Evolutionary conservation across 1,140 invertebrate genomes (phyloP).

Genomic region (Capitella teleta): DNA sequence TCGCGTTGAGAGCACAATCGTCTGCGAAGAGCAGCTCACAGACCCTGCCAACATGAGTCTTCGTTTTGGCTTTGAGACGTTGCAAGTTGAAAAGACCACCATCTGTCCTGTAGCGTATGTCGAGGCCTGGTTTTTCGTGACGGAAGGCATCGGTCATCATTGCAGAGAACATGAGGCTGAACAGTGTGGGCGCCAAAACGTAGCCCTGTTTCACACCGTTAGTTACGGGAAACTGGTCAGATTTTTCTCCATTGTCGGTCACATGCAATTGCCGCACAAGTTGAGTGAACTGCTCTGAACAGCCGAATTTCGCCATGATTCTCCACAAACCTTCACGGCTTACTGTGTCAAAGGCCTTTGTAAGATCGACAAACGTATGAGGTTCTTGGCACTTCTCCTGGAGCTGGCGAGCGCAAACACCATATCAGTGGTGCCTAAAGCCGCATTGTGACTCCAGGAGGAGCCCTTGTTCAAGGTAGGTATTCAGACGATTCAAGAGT

Average conservation of each 20-base stretch:
- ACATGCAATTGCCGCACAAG: conserved; percentile 6
- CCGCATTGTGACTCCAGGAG: no score
- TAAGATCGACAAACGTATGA: conserved; percentile 16
- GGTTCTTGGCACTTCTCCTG: no score
- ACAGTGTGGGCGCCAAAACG: conserved; percentile 12
- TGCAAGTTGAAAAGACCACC: conserved; percentile 13
- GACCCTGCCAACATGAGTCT: conserved; percentile 3
- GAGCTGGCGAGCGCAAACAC: no score
- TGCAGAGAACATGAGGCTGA: conserved; percentile 10
- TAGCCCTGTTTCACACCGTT: conserved; percentile 16
- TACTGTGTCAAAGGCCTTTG: conserved; percentile 20
- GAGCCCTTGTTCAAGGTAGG: no score
- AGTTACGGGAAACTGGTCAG: conserved; percentile 5
- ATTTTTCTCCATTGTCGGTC: background rate
- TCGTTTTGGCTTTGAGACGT: conserved; percentile 12
- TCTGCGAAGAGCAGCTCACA: conserved; percentile 4
- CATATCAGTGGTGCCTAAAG: no score
- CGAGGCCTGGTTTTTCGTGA: background rate
- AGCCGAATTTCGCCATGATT: conserved; percentile 14
- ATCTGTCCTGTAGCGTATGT: conserved; percentile 11
- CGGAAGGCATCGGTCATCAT: conserved; percentile 13
- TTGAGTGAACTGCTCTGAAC: no score
- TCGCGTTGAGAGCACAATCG: conserved; percentile 15
- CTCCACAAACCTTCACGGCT: conserved; percentile 14
- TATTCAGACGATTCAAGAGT: no score